A percentile compares a stretch with the other conserved stretches of the same genome.
phyloP scores from a whole-genome alignment of 2,113 vertebrate genomes.

The Dasypus novemcinctus region DNA sequence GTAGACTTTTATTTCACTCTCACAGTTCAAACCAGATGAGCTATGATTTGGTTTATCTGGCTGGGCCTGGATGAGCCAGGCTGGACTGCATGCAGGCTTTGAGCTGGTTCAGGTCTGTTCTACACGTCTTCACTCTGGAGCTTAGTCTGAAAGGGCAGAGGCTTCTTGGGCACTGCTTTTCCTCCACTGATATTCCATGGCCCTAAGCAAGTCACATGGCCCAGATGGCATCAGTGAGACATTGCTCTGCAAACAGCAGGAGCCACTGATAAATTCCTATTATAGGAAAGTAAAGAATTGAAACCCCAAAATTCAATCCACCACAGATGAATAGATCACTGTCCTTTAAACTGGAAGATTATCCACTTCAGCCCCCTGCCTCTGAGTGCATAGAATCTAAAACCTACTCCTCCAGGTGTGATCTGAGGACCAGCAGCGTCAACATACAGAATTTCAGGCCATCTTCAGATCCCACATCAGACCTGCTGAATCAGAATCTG shows the following conservation, averaged over 20 bases:
- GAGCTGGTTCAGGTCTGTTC: neutral
- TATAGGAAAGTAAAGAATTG: neutral
- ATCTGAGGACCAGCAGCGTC: neutral
- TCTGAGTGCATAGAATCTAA: neutral
- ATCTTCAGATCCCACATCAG: neutral
- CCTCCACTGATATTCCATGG: neutral
- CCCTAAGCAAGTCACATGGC: neutral
- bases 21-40: accelerated
- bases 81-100: neutral
- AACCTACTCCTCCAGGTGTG: neutral
- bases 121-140: neutral
- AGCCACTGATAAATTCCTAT: neutral
- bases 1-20: neutral
- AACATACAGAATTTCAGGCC: neutral
- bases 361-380: accelerated
- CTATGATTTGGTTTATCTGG: neutral
- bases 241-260: neutral
- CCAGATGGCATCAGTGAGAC: neutral
- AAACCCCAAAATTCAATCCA: neutral
- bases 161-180: neutral
- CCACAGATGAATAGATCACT: neutral
- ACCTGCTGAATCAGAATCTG: neutral
- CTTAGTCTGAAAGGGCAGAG: neutral
- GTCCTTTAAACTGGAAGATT: neutral
- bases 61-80: neutral